Conservation (phyloP, 2,113 vertebrate species). For the Callipepla squamata region DNA sequence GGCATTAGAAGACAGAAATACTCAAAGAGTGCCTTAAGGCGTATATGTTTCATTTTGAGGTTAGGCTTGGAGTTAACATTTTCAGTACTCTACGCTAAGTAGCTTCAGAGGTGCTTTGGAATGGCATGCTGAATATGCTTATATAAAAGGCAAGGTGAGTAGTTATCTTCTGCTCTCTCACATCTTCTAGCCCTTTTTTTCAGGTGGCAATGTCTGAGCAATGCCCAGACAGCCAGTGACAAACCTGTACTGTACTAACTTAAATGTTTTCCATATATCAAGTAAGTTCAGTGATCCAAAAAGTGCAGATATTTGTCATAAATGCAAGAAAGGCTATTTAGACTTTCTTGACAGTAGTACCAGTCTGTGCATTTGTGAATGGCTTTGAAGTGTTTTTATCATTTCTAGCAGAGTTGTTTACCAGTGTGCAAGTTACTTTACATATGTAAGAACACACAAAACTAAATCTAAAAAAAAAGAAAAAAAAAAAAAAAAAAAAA, state of each 20-base stretch:
- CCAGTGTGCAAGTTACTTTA: neutral
- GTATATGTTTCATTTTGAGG: neutral
- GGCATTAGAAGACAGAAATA: neutral
- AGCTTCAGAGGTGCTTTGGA: neutral
- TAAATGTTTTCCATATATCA: conserved; percentile 1
- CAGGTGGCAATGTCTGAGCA: neutral
- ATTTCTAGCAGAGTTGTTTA: conserved; percentile 11
- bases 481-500: neutral
- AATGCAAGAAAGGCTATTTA: neutral
- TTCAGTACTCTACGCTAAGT: neutral
- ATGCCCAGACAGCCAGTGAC: neutral
- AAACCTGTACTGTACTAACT: neutral
- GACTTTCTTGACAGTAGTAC: neutral
- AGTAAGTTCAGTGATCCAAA: neutral
- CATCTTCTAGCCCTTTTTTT: neutral
- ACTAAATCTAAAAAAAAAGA: neutral
- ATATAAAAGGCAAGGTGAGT: neutral
- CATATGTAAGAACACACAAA: neutral
- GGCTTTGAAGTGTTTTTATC: neutral
- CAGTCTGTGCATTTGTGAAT: neutral
- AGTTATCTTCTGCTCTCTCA: neutral
- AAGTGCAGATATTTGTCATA: neutral
- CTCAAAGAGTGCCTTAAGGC: neutral
- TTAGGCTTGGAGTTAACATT: neutral
- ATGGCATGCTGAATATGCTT: neutral